Evolutionary conservation across 2,113 vertebrate species (phyloP), one percentile per base, ranked within the genome.

Genomic region (Rutilus rutilus): DNA sequence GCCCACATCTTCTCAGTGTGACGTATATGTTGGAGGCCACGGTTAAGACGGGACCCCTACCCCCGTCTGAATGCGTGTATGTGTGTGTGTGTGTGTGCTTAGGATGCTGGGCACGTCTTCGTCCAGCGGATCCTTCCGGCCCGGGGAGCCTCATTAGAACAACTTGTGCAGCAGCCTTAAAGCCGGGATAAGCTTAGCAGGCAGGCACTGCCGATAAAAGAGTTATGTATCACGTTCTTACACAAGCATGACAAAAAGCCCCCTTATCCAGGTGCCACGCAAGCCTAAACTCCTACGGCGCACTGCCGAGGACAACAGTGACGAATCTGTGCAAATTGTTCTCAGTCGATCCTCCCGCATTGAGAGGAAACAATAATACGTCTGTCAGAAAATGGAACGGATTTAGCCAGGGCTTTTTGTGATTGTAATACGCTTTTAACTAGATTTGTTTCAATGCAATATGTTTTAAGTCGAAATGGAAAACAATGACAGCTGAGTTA

Each of bases 81-180:
- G 21, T 12, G 33, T 59, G 64, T 87, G 80, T 62, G 57, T 45
- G 50, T 19, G 64, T 67, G 69, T 86, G 86, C 76, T 91, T 91
- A 78, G 82, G 74, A 91, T 91, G 86, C 90, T 69, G 74, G 78
- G 83, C 90, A 90, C 84, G 81, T 87, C 69, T 80, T 60, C 52
- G 57, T 82, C 52, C 80, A 39, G 81, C 47, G 75, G 83, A 87
- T 90, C 82, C 87, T 75, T 78, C 83, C 75, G 81, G 89, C 83
- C 87, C 78, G 59, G 85, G 73, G 88, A 89, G 88, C 87, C 89
- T 90, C 88, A 91, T 90, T 91, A 90, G 88, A 88, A 87, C 82
- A 74, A 83, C 88, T 88, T 59, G 87, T 90, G 83, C 83, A 76
- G 79, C 86, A 77, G 89, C 86, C 85, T 87, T 87, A 90, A 89